Base-by-base conservation (phyloP, 2,888 invertebrate species). In the Cheilosia vernalis region DNA sequence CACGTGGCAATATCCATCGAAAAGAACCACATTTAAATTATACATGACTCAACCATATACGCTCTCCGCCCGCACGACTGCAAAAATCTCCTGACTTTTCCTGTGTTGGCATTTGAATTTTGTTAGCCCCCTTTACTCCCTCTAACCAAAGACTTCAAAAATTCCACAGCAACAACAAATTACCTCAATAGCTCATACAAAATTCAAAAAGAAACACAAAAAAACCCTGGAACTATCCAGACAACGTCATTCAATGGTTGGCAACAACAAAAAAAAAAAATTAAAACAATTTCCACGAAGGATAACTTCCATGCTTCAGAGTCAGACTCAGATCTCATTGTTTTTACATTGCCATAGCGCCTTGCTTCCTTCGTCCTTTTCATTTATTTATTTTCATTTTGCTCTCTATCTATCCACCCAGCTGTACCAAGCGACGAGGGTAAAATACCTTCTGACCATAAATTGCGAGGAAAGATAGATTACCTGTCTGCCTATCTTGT, bases 401-500 rank as follows among this genome's bases (percentile, higher is more conserved):
- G 42, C 49, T 42, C 17, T 61, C 15, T 5, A 37, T 37, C 37
- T 60, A 27, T 63, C 37, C 17, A 17, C 55, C 33, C 19, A 21
- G 49, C 24, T 51, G 13, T 51, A 47, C 17, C 19, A 9, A 19
- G 17, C 53, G 42, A 67, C 27, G 51, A 60, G 73, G 47, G 53
- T 63, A 51, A 47, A 56, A 53, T 79, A 79, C 78, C 82, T 69
- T 61, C 69, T 73, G 76, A 76, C 76, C 76, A 76, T 85, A 85
- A 85, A 85, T 85, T 84, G 40, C 27, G 24, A 70, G 55, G 24
- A 55, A 66, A 81, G 80, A 85, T 85, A 47, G 70, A 85, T 85
- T 85, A 81, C 84, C 84, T 85, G 84, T 85, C 82, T 82, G 81
- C 76, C 70, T 82, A 77, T 82, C 77, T 44, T 66, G 69, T 70